Base-by-base conservation (phyloP, 2,797 vertebrate species). In the Phoxinus dragarum region DNA sequence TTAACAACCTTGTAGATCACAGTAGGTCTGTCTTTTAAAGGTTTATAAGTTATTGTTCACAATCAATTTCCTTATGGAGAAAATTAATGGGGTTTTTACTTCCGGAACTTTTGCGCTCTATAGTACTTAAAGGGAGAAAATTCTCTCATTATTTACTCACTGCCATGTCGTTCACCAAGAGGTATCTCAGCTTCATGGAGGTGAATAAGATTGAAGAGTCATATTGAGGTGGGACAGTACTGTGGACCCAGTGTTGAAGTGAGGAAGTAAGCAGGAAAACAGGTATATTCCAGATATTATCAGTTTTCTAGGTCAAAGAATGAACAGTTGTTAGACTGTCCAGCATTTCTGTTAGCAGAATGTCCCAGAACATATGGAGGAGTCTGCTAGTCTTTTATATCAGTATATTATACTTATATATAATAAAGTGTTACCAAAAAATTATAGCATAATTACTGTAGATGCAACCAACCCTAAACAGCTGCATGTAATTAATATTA, bases 251-350 rank as follows among this genome's bases (percentile, higher is more conserved):
- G 4, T 42, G 69, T 6, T 10, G 5, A 36, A 49, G 6, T 44
- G 81, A 27, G 11, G 19, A 44, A 9, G 64, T 40, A 61, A 31
- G 67, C 23, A 64, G 27, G 44, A 76, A 76, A 87, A 72, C 80
- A 85, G 82, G 79, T 82, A 82, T 72, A 64, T 75, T 36, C 31
- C 49, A 69, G 42, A 66, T 66, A 75, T 76, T 34, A 10, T 77
- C 54, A 12, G 6, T 77, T 81, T 49, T 73, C 71, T 72, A 86
- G 88, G 84, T 86, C 86, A 83, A 36, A 73, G 31, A 78, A 83
- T 84, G 42, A 56, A 61, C n/a, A 27, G 59, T 27, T 61, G 59
- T 61, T 78, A 67, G 72, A 72, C 67, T 34, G 78, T 68, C 42
- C 31, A 52, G 4, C 23, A 38, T 40, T 44, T 38, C 61, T 86